These are phyloP conservation scores for Anser cygnoides DNA, from an alignment of 2,113 vertebrate species.

Conservation along the genomic window DNA sequence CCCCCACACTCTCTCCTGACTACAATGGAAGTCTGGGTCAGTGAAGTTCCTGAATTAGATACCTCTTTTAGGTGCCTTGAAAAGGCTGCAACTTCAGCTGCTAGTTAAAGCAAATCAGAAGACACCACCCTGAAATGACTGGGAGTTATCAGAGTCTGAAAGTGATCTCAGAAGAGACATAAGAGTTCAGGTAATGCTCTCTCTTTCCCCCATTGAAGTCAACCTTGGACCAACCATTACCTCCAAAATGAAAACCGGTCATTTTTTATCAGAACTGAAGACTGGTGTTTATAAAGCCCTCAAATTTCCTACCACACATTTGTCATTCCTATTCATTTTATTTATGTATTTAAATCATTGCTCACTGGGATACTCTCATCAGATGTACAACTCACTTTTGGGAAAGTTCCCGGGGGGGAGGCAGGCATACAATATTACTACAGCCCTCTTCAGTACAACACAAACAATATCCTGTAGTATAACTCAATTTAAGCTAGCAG, in stretches of 20 bases:
- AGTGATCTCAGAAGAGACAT: accelerated
- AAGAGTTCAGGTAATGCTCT: background rate
- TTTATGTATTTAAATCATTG: background rate
- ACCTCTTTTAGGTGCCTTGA: background rate
- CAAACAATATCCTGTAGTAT: conserved; percentile 20
- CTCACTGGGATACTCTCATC: background rate
- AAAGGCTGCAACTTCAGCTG: background rate
- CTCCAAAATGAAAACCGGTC: background rate
- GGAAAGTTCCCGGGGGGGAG: background rate
- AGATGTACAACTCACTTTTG: background rate
- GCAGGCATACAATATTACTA: conserved; percentile 13
- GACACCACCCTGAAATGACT: background rate
- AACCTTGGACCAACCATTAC: background rate
- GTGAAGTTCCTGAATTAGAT: background rate
- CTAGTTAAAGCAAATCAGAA: background rate
- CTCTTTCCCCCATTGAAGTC: background rate
- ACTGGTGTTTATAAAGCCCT: background rate
- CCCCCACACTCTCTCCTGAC: accelerated
- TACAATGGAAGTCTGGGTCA: background rate
- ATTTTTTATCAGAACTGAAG: background rate
- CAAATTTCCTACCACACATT: background rate
- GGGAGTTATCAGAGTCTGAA: background rate
- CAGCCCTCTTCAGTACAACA: background rate
- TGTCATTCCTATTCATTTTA: background rate
- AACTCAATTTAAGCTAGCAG: conserved; percentile 31